These are phyloP conservation scores for Ciconia maguari DNA, from an alignment of 2,113 vertebrate genomes.

Conservation along the genomic window DNA sequence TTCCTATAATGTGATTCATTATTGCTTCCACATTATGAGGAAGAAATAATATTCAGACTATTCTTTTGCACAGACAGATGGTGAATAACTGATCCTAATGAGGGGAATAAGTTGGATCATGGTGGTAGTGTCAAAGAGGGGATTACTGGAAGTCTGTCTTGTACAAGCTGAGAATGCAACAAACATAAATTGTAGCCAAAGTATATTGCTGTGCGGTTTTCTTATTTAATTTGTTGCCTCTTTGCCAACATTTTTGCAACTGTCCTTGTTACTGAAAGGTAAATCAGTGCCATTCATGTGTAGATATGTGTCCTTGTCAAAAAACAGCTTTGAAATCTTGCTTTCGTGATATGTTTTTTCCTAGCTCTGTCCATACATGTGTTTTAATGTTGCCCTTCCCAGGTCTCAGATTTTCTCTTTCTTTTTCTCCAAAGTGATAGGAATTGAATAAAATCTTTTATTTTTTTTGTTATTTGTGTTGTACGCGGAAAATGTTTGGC, in stretches of 20 bases:
- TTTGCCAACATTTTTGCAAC: neutral
- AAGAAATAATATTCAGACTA: constrained; percentile 30
- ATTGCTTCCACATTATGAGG: neutral
- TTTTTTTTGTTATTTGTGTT: neutral
- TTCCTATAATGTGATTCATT: neutral
- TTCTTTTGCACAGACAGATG: constrained; percentile 36
- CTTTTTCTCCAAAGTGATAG: neutral
- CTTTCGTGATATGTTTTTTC: neutral
- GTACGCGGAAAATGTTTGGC: neutral
- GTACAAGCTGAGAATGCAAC: constrained; percentile 36
- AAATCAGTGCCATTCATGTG: neutral
- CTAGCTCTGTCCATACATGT: neutral
- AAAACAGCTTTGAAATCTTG: neutral
- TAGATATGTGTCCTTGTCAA: neutral
- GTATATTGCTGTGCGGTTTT: neutral
- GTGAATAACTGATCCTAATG: constrained; percentile 47
- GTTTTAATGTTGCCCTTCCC: neutral
- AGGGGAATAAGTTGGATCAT: constrained; percentile 40
- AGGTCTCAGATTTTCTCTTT: neutral
- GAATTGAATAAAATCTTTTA: neutral
- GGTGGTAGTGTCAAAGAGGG: constrained; percentile 31
- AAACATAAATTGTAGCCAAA: constrained; percentile 20
- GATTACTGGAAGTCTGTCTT: constrained; percentile 36
- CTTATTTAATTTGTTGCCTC: neutral
- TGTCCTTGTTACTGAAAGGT: constrained; percentile 8